phyloP scores from a whole-genome alignment of 2,113 vertebrate species.

The Pogonocichla stellata region DNA sequence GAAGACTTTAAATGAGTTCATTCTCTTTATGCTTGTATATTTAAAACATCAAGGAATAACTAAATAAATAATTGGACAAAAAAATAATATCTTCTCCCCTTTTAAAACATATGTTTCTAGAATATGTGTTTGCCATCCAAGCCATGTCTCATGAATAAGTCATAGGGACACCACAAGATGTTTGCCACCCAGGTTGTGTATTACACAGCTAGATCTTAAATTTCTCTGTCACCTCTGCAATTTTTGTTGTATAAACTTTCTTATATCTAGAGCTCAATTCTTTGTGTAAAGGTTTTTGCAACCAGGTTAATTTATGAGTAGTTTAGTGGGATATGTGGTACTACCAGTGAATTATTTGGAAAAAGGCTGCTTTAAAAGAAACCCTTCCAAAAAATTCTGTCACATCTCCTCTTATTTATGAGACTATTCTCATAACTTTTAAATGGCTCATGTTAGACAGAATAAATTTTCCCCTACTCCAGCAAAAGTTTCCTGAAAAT shows the following conservation, averaged over 20 bases:
- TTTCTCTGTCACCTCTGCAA: background rate
- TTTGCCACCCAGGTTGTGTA: background rate
- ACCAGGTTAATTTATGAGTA: background rate
- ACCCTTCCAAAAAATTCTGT: background rate
- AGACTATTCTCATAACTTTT: background rate
- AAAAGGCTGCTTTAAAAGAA: background rate
- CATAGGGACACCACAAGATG: background rate
- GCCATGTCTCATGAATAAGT: background rate
- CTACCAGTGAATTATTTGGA: background rate
- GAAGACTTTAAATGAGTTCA: background rate
- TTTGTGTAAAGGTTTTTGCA: background rate
- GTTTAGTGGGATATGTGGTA: background rate
- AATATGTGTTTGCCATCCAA: background rate
- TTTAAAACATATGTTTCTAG: background rate
- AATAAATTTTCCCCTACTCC: background rate
- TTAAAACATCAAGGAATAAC: background rate
- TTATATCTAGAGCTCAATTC: background rate
- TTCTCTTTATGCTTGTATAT: background rate
- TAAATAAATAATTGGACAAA: background rate
- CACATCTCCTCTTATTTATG: background rate
- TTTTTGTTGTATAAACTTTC: background rate
- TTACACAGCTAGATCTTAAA: background rate
- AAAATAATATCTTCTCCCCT: rapidly evolving
- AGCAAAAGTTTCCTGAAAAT: background rate
- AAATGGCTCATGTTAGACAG: background rate